phyloP scores from a whole-genome alignment of 2,797 vertebrate genomes.

The Pseudochirops corinnae region DNA sequence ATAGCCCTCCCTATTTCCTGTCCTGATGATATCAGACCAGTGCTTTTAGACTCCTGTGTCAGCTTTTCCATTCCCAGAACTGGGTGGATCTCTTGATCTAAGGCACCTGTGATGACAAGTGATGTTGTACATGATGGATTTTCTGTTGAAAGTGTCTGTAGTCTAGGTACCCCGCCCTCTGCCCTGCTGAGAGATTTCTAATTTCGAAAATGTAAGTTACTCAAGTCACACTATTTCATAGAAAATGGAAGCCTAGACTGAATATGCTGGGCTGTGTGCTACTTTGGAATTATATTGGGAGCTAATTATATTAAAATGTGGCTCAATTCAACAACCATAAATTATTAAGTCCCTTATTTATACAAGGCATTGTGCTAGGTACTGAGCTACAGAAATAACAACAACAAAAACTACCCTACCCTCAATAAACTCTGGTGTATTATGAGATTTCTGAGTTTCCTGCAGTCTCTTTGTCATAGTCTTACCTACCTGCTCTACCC shows the following conservation, averaged over 20 bases:
- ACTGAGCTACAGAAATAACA: background rate
- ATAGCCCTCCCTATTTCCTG: slow-evolving; percentile 82
- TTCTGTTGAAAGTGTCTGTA: slow-evolving; percentile 77
- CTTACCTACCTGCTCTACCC: background rate
- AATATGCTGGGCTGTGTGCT: background rate
- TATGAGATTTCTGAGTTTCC: background rate
- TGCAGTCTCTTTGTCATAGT: background rate
- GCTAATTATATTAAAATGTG: slow-evolving; percentile 2
- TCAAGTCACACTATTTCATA: slow-evolving; percentile 31
- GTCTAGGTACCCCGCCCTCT: slow-evolving; percentile 67
- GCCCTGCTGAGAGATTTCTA: slow-evolving; percentile 27
- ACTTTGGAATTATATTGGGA: slow-evolving; percentile 44
- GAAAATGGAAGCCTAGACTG: slow-evolving; percentile 25
- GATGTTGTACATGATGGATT: slow-evolving; percentile 72
- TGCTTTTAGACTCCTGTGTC: slow-evolving; percentile 60
- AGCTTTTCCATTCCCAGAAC: slow-evolving; percentile 84
- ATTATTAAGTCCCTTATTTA: background rate
- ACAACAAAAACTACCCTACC: background rate
- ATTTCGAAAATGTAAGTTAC: slow-evolving; percentile 53
- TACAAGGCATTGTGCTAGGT: background rate
- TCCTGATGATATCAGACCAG: slow-evolving; percentile 72
- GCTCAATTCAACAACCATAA: background rate
- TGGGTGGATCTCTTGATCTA: slow-evolving; percentile 73
- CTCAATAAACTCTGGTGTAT: background rate
- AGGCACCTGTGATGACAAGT: slow-evolving; percentile 80